Evolutionary conservation across 1,140 invertebrate species (phyloP).

Genomic region (Anastrepha ludens): DNA sequence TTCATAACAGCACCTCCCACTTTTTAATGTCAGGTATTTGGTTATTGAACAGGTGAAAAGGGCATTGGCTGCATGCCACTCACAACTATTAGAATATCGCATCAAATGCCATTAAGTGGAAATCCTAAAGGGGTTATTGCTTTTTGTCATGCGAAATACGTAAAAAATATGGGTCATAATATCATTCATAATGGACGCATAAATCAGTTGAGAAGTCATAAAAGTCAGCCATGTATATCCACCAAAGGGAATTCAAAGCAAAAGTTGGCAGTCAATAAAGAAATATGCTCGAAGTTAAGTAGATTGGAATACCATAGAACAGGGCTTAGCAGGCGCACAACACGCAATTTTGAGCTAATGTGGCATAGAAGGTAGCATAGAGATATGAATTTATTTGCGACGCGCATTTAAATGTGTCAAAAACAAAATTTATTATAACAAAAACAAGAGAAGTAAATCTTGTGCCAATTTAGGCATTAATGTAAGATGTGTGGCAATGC

Average conservation of each 20-base stretch:
- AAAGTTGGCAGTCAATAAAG: background rate
- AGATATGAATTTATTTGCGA: slow-evolving; percentile 13
- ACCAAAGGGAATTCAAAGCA: background rate
- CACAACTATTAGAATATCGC: background rate
- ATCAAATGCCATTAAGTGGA: background rate
- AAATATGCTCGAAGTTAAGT: background rate
- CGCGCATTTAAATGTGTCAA: background rate
- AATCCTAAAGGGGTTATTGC: background rate
- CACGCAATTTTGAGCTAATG: slow-evolving; percentile 11
- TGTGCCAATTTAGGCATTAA: background rate
- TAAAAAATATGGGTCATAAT: background rate
- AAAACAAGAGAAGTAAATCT: background rate
- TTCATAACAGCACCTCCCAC: no score
- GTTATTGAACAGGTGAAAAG: no score
- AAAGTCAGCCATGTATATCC: background rate
- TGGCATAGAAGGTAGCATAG: background rate
- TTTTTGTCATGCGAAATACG: background rate
- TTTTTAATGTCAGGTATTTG: no score
- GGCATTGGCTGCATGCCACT: background rate
- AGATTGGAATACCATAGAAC: background rate
- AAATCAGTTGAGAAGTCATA: slow-evolving; percentile 11
- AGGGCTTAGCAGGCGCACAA: background rate
- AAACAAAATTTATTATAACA: background rate
- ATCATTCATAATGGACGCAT: background rate
- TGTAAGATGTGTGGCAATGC: background rate